Base-by-base conservation (phyloP, 1,140 invertebrate species). In the Eciton burchellii region DNA sequence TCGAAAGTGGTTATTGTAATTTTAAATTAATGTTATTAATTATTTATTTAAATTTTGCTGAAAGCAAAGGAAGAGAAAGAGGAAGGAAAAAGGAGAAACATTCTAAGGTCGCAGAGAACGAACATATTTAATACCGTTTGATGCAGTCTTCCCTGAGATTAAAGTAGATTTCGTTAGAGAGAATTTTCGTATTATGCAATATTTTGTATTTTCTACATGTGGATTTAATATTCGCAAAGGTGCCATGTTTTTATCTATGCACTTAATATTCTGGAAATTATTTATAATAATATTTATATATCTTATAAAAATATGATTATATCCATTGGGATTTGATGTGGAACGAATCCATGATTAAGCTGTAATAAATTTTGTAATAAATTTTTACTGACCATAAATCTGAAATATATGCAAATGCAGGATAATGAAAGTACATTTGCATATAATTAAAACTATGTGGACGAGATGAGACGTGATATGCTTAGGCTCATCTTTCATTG, bases 341-440 rank as follows among this genome's bases (percentile, higher is more conserved):
- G 35, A 54, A 16, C 14, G 56, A 21, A 54, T 47, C 11, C 21
- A 21, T 29, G 43, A 54, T 49, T 6, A 63, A 77, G 62, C 62
- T 74, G n/a, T n/a, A n/a, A n/a, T n/a, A n/a, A n/a, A n/a, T 35
- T 54, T 43, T 8, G n/a, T 56, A 21, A 79, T 49, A 19, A 43
- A 68, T n/a, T n/a, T n/a, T n/a, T 66, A 54, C 54, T 47, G 49
- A 56, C 16, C 73, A 59, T 19, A 49, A 35, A 52, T 76, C 62
- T 35, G 49, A 79, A 79, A 79, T 56, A 21, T 63, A 63, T 35
- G 24, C 35, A 35, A 35, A 35, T 35, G 6, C 6, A 56, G 19
- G 5, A 79, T 79, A 68, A 68, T 47, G 74, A 79, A 79, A 79
- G 74, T 79, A 79, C 21, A 29, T 12, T 77, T 45, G n/a, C 47